Percentiles rank a stretch among this genome's conserved stretches.
Conservation (phyloP, 2,888 invertebrate species). For the Agriopis marginaria region DNA sequence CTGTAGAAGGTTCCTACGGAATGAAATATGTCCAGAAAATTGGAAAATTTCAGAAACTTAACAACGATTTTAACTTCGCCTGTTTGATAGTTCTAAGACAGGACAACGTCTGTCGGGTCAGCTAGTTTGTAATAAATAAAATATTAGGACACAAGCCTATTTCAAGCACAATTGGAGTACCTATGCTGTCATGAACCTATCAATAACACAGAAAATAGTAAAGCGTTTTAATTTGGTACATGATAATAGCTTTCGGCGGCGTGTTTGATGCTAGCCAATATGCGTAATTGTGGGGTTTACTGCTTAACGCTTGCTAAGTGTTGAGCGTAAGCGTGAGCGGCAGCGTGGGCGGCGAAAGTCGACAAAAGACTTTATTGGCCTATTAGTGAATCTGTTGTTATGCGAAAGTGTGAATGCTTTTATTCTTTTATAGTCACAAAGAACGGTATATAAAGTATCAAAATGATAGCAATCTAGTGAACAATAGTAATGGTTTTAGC, state of each 20-base stretch:
- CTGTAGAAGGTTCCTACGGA: too few species aligned
- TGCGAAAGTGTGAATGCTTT: slow-evolving; percentile 26
- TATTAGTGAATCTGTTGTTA: slow-evolving; percentile 32
- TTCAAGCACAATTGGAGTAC: neutral
- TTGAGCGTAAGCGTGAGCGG: slow-evolving; percentile 50
- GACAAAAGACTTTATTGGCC: slow-evolving; percentile 33
- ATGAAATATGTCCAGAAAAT: too few species aligned
- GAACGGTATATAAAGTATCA: slow-evolving; percentile 1
- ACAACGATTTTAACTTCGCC: too few species aligned
- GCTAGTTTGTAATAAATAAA: too few species aligned
- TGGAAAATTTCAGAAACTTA: too few species aligned
- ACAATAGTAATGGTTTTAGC: slow-evolving; percentile 4
- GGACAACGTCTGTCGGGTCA: too few species aligned
- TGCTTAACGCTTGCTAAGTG: slow-evolving; percentile 62
- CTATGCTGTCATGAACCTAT: slow-evolving; percentile 37
- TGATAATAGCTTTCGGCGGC: slow-evolving; percentile 70
- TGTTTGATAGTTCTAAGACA: too few species aligned
- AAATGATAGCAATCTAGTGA: slow-evolving; percentile 3
- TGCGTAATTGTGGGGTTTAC: slow-evolving; percentile 84
- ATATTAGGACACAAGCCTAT: too few species aligned
- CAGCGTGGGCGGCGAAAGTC: slow-evolving; percentile 50
- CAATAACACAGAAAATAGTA: slow-evolving; percentile 62
- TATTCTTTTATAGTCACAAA: slow-evolving; percentile 24
- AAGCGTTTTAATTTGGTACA: slow-evolving; percentile 76
- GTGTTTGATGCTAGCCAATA: slow-evolving; percentile 82